Evolutionary conservation across 2,888 invertebrate species (phyloP).

Genomic region (Galerucella calmariensis): DNA sequence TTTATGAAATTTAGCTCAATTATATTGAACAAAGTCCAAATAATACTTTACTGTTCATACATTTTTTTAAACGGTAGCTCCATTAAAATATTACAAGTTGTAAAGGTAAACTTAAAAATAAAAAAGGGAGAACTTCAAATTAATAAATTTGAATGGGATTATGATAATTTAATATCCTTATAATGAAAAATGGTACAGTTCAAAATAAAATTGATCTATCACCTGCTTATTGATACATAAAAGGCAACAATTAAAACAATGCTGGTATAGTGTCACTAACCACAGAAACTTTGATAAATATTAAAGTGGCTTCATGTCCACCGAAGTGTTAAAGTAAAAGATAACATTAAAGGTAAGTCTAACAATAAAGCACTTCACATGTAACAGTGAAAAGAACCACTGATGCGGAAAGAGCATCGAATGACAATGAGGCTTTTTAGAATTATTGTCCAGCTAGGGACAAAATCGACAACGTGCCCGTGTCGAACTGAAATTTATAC

Average conservation of each 20-base stretch:
- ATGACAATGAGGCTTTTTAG: slow-evolving; percentile 21
- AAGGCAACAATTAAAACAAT: background rate
- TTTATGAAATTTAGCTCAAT: too few species aligned
- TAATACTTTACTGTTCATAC: too few species aligned
- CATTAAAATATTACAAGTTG: too few species aligned
- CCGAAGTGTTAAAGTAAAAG: slow-evolving; percentile 10
- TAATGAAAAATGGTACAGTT: background rate
- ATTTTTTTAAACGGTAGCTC: too few species aligned
- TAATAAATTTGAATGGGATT: too few species aligned
- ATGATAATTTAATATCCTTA: too few species aligned
- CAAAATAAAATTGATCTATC: background rate
- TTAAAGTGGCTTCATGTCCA: background rate
- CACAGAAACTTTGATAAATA: slow-evolving; percentile 6
- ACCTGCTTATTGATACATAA: background rate
- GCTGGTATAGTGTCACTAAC: background rate
- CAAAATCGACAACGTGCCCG: slow-evolving; percentile 26
- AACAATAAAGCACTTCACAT: slow-evolving; percentile 24
- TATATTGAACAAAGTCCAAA: too few species aligned
- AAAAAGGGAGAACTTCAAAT: too few species aligned
- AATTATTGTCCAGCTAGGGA: slow-evolving; percentile 25
- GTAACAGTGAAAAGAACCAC: slow-evolving; percentile 10
- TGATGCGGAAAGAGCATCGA: slow-evolving; percentile 23
- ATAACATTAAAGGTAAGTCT: slow-evolving; percentile 10
- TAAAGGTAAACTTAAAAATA: too few species aligned
- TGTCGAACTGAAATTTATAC: slow-evolving; percentile 26